Percentiles rank a stretch among this genome's conserved stretches.
Evolutionary conservation across 2,888 invertebrate genomes (phyloP).

Genomic region (Cecidostiba fungosa): DNA sequence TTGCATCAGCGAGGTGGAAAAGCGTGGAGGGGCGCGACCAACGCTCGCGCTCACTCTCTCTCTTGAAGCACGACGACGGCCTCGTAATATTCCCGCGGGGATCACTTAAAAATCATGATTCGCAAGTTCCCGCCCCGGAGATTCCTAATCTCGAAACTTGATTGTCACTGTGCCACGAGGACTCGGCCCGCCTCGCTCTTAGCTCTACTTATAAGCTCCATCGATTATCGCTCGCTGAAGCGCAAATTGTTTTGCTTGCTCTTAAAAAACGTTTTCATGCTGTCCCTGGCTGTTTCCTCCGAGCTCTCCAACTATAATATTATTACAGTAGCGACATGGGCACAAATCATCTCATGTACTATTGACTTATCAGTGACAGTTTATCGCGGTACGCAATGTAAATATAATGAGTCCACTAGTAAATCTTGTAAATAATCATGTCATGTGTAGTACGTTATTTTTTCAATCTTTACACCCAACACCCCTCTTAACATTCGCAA

Average conservation of each 20-base stretch:
- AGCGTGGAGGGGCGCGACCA: slow-evolving; percentile 1
- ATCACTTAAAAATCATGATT: slow-evolving; percentile 72
- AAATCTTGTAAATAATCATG: too few relatives aligned
- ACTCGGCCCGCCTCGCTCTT: background rate
- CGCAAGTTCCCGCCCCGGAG: slow-evolving; percentile 63
- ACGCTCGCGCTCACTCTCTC: background rate
- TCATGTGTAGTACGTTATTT: too few relatives aligned
- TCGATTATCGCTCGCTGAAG: slow-evolving; percentile 26
- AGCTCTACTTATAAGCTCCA: background rate
- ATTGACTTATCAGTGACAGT: too few relatives aligned
- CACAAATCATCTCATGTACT: too few relatives aligned
- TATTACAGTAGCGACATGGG: too few relatives aligned
- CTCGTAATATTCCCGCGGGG: slow-evolving; percentile 31
- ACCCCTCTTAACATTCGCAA: too few relatives aligned
- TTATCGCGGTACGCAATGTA: too few relatives aligned
- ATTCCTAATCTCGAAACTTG: slow-evolving; percentile 38
- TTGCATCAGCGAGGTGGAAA: slow-evolving; percentile 37
- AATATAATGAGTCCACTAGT: too few relatives aligned
- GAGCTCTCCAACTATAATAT: too few relatives aligned
- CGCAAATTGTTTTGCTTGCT: slow-evolving; percentile 17
- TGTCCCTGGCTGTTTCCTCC: background rate
- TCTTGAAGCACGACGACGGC: background rate
- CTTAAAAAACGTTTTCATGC: background rate
- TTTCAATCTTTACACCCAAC: too few relatives aligned
- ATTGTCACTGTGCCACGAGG: slow-evolving; percentile 22